Base-by-base conservation (phyloP, 2,797 vertebrate genomes). In the Gymnoscopelus braueri region DNA sequence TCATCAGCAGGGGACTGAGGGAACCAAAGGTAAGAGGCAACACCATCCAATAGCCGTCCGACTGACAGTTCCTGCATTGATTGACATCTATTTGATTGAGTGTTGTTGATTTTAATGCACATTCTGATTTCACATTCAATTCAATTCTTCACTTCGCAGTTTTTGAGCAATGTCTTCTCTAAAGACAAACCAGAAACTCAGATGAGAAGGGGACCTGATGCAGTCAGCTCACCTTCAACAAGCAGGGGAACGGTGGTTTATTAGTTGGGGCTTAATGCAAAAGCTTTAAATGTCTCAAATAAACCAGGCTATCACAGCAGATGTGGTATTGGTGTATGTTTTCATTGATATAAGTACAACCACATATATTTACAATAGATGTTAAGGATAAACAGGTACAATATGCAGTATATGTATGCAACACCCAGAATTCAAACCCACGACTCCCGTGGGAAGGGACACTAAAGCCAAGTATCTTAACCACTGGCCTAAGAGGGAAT, bases 1-100 rank as follows among this genome's bases (percentile, higher is more conserved):
- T 91, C 60, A 81, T 88, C 29, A 78, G 47, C 60, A 92, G 86
- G 15, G 73, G 88, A 71, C 87, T 83, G 51, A 72, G 78, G 76
- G 89, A 84, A 60, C 84, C 86, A 2, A 59, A 58, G 64, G 84
- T 88, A 74, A 74, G 59, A 72, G 4, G 1, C 5, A 26, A 56
- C 50, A 14, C 24, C 19, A 19, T 29, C 26, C 26, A 29, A 29
- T 0, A 29, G 26, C 26, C 3, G 26, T 29, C 26, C 26, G 26
- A 29, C 26, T 35, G 32, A 35, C 32, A 5, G 32, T 35, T 35
- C 5, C 32, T 44, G 39, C 39, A 8, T 44, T 44, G 8, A 44
- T 8, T 44, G 39, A 44, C 8, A 44, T 8, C 39, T 8, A 44
- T 44, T 44, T 0, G 8, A 44, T 44, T 10, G 39, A 44, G 39